Evolutionary conservation across 92 coral and sea anemone genomes (phyloP), one percentile per base, ranked within the genome.

Genomic region (Nematostella vectensis): DNA sequence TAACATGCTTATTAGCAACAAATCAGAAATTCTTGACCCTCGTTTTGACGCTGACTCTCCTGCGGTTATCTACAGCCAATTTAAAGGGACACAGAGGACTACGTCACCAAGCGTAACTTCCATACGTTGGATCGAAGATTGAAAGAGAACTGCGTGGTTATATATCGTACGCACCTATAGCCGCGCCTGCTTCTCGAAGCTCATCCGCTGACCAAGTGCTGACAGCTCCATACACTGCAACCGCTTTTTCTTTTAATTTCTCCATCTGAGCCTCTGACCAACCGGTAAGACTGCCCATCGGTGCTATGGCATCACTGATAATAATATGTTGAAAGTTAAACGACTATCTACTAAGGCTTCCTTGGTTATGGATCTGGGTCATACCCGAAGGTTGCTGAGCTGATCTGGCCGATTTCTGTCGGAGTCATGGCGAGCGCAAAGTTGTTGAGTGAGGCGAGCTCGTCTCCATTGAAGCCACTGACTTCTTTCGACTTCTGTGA

Each of bases 341-440:
- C n/a, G n/a, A n/a, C n/a, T n/a, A n/a, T n/a, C n/a, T n/a, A n/a
- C n/a, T n/a, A n/a, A n/a, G n/a, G n/a, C n/a, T n/a, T n/a, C n/a
- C n/a, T n/a, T n/a, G n/a, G n/a, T n/a, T n/a, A n/a, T n/a, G n/a
- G n/a, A n/a, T n/a, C n/a, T n/a, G n/a, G n/a, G n/a, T n/a, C 93
- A 77, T 37, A 83, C 93, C 40, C 50, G 23, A 78, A 83, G 25
- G 74, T 63, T 3, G 65, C 48, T 1, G 59, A 58, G 22, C 55
- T 57, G 33, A 83, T 62, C 3, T 60, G 60, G 20, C 51, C 65
- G 15, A 83, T 67, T 42, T 77, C 81, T 11, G 59, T 15, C 4
- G 55, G 22, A 27, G 77, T 83, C 76, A 83, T 31, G 25, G 85
- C 93, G 36, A 73, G 40, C 4, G 93, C 77, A 60, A 83, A 77